A percentile compares a stretch with the other conserved stretches of the same genome.
phyloP scores from a whole-genome alignment of 1,140 invertebrate genomes.

The Rhagoletis pomonella region DNA sequence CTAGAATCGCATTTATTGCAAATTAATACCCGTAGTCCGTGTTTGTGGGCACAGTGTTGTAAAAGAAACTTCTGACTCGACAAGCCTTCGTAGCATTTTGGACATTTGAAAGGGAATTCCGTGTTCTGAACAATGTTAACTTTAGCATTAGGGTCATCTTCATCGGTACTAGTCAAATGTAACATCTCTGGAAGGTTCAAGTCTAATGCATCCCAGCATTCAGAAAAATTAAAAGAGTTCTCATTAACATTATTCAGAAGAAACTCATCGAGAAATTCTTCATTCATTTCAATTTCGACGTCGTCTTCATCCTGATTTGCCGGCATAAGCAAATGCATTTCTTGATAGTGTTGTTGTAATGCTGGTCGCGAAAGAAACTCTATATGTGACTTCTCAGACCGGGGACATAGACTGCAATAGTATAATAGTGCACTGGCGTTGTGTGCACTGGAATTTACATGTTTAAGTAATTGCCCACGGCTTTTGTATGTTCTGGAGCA shows the following conservation, averaged over 20 bases:
- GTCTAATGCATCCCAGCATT: conserved; percentile 57
- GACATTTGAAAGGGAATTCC: conserved; percentile 44
- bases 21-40: conserved; percentile 45
- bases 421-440: conserved; percentile 22
- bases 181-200: conserved; percentile 55
- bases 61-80: conserved; percentile 37
- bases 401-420: conserved; percentile 46
- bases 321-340: conserved; percentile 35
- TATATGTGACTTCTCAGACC: conserved; percentile 14
- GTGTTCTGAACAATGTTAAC: not conserved
- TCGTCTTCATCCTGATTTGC: conserved; percentile 53
- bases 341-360: conserved; percentile 34
- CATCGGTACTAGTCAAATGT: conserved; percentile 13
- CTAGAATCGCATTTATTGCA: conserved; percentile 48
- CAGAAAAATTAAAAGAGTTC: conserved; percentile 56
- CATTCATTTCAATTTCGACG: conserved; percentile 58
- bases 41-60: conserved; percentile 51
- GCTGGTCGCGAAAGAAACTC: not conserved
- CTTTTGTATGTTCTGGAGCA: conserved; percentile 37
- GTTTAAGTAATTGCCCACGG: conserved; percentile 53
- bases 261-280: conserved; percentile 59
- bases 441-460: conserved; percentile 33
- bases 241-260: conserved; percentile 52
- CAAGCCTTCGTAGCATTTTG: conserved; percentile 55
- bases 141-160: not conserved